Base-by-base conservation (phyloP, 2,797 vertebrate species). In the Thripadectes ignobilis region DNA sequence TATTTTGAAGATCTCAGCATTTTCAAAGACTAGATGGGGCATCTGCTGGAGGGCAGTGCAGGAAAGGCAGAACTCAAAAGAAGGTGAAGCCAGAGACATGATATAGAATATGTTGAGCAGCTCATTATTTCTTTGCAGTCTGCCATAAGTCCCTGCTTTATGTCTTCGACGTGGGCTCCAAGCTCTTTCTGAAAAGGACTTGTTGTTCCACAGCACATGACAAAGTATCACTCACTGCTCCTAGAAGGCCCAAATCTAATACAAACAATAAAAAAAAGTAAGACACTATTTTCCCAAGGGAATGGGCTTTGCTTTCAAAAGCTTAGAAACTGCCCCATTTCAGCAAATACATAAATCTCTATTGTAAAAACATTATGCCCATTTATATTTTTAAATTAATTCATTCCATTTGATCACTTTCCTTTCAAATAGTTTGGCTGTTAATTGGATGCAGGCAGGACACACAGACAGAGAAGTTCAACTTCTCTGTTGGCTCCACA, bases 331-430 rank as follows among this genome's bases (percentile, higher is more conserved):
- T 1, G 0, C 27, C 68, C 69, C 34, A 43, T 79, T 97, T 92
- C 92, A 93, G 41, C 81, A 89, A 85, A 90, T 43, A 8, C 77
- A 82, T 88, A 79, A 95, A 92, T 86, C 83, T 87, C 57, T 46
- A 18, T 52, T 85, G 23, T 87, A 92, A 92, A 95, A 92, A 75
- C 65, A 67, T 91, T 88, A 84, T 82, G 24, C 39, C 67, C 83
- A 57, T 91, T 95, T 84, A 59, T 88, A 93, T 78, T 94, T 96
- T 69, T 5, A 57, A 92, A 90, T 94, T 19, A 79, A 73, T 93
- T 93, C 57, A 80, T 95, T 95, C 88, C 77, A 88, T 93, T 96
- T 95, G 92, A 96, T 97, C 79, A 95, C 80, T 97, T 95, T 89
- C 84, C 38, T 96, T 95, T 94, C 89, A 95, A 93, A 95, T 19